Evolutionary conservation across 2,113 vertebrate genomes (phyloP), one percentile per base, ranked within the genome.

Genomic region (Euleptes europaea): DNA sequence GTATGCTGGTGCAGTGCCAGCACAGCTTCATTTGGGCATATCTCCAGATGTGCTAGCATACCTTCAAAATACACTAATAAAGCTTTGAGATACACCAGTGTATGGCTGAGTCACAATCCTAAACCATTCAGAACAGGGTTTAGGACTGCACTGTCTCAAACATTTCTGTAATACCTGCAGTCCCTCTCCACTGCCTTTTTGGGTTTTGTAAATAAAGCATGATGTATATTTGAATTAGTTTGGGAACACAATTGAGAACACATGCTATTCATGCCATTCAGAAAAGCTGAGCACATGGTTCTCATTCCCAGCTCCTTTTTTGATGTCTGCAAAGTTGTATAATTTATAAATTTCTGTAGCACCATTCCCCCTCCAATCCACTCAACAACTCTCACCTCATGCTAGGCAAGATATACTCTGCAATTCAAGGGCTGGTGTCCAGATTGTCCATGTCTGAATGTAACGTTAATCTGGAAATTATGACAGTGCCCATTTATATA

Each of bases 251-350:
- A 2, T 1, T 82, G 82, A 90, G 26, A 0, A 0, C 79, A 44
- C 6, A 1, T 57, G 19, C 60, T 78, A 40, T 84, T 89, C 81
- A 15, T 85, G 84, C 44, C 83, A 74, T 88, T 89, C 54, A 1
- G 42, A 89, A 91, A 84, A 65, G 26, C 0, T 0, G 28, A 80
- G 87, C 83, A 49, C 89, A 66, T 75, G 88, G 80, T 78, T 93
- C 80, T 88, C 80, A 71, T 89, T 91, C 81, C 70, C 49, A 49
- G 49, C 74, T n/a, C 23, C 15, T 49, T 82, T 81, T 72, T 33
- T 15, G 0, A 83, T 88, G 80, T 35, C 69, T 75, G 12, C 28
- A 11, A 65, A 28, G 0, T 2, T 40, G 40, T 3, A 0, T 65
- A 74, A 90, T 84, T 80, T 83, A 90, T 86, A 84, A 51, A 23